These are phyloP conservation scores for Drosophila niveifrons DNA, from an alignment of 2,888 invertebrate genomes.

Conservation along the genomic window DNA sequence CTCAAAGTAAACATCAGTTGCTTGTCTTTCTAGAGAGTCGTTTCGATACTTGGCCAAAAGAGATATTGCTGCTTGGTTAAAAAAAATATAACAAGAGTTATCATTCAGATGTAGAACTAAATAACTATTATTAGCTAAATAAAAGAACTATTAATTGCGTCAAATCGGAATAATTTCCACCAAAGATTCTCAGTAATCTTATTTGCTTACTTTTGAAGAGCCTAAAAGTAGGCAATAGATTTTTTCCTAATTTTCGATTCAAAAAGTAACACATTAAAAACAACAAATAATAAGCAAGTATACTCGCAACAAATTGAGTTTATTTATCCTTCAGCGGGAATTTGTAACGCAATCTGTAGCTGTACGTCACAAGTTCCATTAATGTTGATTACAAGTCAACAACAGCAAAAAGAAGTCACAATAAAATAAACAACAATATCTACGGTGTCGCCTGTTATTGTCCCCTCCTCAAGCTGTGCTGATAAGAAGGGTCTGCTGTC, in stretches of 20 bases:
- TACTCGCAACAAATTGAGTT: neutral
- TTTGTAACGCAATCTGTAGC: constrained; percentile 1
- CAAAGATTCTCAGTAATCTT: neutral
- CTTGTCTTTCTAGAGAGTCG: neutral
- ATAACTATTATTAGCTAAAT: neutral
- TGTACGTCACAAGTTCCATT: constrained; percentile 28
- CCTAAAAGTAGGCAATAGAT: constrained; percentile 27
- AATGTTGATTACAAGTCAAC: constrained; percentile 23
- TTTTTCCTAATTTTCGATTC: neutral
- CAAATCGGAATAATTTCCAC: neutral
- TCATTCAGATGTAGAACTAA: too few species aligned
- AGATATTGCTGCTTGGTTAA: neutral
- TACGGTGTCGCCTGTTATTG: constrained; percentile 29
- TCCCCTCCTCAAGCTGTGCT: constrained; percentile 13
- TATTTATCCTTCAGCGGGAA: constrained; percentile 3
- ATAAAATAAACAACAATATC: constrained; percentile 32
- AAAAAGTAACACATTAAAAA: neutral
- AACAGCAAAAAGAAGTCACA: constrained; percentile 51
- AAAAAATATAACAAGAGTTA: neutral
- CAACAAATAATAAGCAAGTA: neutral
- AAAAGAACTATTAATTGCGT: neutral
- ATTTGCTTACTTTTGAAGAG: neutral
- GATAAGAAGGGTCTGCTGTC: constrained; percentile 38
- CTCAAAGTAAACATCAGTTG: constrained; percentile 1
- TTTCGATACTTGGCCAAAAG: neutral